Conservation (phyloP, 2,113 vertebrate species). For the Grantiella picta region DNA sequence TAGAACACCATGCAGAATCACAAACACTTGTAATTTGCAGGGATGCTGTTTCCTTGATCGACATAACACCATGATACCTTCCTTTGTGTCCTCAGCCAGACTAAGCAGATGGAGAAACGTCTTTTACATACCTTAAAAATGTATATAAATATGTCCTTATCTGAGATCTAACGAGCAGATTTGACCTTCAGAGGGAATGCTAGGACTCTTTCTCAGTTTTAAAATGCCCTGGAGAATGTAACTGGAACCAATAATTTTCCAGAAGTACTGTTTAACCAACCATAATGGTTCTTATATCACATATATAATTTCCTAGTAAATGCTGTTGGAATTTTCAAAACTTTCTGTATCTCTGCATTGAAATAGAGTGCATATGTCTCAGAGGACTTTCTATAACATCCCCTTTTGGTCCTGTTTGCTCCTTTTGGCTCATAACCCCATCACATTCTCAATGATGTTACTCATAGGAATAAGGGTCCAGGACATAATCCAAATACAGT, state of each 20-base stretch:
- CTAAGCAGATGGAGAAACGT: background rate
- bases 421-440: background rate
- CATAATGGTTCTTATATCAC: background rate
- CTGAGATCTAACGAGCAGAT: background rate
- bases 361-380: background rate
- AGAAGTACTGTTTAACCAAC: slow-evolving; percentile 1
- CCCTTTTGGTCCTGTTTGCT: background rate
- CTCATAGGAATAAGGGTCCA: background rate
- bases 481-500: background rate
- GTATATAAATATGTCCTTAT: background rate
- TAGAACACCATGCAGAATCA: background rate
- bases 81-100: background rate
- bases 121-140: background rate
- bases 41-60: background rate
- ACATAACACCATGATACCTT: background rate
- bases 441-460: background rate
- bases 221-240: background rate
- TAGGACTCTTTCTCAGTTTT: background rate
- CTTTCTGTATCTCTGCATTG: background rate
- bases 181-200: background rate
- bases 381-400: background rate
- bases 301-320: slow-evolving; percentile 7
- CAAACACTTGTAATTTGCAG: background rate
- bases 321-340: background rate
- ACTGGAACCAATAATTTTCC: slow-evolving; percentile 13